Conservation (phyloP, 2,113 vertebrate genomes). For the Vanacampus margaritifer region DNA sequence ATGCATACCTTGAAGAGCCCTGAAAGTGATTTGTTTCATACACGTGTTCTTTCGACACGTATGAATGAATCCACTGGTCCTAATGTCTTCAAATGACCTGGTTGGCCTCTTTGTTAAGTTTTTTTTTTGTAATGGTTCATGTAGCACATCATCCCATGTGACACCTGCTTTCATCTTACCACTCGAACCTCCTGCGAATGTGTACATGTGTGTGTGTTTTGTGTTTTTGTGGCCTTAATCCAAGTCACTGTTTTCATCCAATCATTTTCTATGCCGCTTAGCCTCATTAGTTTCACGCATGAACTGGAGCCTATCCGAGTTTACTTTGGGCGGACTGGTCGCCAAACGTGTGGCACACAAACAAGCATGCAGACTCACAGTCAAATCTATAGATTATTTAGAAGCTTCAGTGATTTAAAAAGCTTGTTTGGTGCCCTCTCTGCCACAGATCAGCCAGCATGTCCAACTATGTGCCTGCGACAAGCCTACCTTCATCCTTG, state of each 20-base stretch:
- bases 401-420: too few relatives aligned
- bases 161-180: conserved; percentile 55
- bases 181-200: conserved; percentile 13
- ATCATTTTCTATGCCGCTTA: not conserved
- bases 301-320: not conserved
- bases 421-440: not conserved
- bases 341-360: too few relatives aligned
- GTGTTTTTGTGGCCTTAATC: conserved; percentile 20
- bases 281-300: not conserved
- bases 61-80: conserved; percentile 22
- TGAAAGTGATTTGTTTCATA: conserved; percentile 40
- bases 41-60: conserved; percentile 37
- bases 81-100: conserved; percentile 25
- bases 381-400: too few relatives aligned
- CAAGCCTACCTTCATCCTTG: too few relatives aligned
- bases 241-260: conserved; percentile 5
- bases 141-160: conserved; percentile 42
- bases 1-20: conserved; percentile 14
- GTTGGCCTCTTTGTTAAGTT: conserved; percentile 12
- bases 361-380: too few relatives aligned
- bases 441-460: not conserved
- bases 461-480: not conserved
- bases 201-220: not conserved
- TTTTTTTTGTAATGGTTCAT: conserved; percentile 41
- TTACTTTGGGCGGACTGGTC: not conserved